Evolutionary conservation across 1,140 invertebrate genomes (phyloP).

Genomic region (Drosophila burlai): DNA sequence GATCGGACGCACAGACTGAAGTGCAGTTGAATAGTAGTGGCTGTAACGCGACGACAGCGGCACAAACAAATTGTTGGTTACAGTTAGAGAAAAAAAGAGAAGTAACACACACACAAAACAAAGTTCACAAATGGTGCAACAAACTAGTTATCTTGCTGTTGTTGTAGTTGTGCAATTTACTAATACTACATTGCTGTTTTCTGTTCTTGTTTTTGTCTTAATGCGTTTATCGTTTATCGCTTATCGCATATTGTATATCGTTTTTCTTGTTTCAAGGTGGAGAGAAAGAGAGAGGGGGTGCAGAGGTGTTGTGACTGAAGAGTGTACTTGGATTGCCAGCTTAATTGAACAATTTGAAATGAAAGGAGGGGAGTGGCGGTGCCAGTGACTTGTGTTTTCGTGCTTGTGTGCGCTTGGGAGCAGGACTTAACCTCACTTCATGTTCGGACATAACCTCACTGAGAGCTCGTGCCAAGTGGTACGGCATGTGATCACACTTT

Average conservation of each 20-base stretch:
- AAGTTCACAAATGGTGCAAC: conserved; percentile 58
- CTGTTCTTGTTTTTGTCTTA: conserved; percentile 33
- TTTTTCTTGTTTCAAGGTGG: conserved; percentile 23
- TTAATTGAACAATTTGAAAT: conserved; percentile 15
- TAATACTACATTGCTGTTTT: conserved; percentile 50
- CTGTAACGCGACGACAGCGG: conserved; percentile 50
- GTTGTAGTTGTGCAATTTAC: conserved; percentile 56
- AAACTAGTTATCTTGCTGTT: conserved; percentile 53
- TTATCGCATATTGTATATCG: conserved; percentile 1
- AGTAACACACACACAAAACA: conserved; percentile 62
- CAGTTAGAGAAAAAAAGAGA: conserved; percentile 50
- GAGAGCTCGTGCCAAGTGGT: conserved; percentile 2
- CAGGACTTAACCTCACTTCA: conserved; percentile 25
- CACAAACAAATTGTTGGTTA: conserved; percentile 55
- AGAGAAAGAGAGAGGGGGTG: conserved; percentile 12
- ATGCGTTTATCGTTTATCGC: conserved; percentile 15
- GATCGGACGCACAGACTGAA: conserved; percentile 45
- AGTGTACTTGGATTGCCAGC: conserved; percentile 48
- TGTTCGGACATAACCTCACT: conserved; percentile 30
- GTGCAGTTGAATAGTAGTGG: conserved; percentile 40
- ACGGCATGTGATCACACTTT: conserved; percentile 9
- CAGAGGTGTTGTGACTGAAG: conserved; percentile 33
- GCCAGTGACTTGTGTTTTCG: conserved; percentile 30
- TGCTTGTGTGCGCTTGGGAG: conserved; percentile 24
- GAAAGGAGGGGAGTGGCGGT: conserved; percentile 16